Evolutionary conservation across 2,797 vertebrate species (phyloP).

Genomic region (Anas georgica): DNA sequence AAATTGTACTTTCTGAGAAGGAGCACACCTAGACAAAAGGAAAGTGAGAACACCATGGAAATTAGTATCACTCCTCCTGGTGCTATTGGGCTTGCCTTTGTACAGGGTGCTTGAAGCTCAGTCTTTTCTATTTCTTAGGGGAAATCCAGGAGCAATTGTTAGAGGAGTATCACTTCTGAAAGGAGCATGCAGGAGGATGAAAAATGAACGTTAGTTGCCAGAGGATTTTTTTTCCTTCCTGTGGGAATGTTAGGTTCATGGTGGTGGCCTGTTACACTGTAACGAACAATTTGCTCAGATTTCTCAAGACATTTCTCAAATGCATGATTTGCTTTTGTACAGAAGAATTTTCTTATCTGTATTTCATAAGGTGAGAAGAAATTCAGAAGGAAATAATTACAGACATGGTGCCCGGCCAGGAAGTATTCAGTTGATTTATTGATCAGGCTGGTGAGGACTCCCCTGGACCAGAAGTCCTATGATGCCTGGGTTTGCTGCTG

Average conservation of each 20-base stretch:
- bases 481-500: background rate
- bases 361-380: background rate
- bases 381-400: background rate
- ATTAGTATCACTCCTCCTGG: background rate
- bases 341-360: background rate
- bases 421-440: background rate
- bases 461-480: background rate
- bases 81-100: background rate
- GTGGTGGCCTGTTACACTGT: background rate
- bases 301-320: background rate
- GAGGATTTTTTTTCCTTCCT: background rate
- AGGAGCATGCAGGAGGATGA: background rate
- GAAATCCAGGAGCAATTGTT: background rate
- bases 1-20: background rate
- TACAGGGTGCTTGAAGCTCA: background rate
- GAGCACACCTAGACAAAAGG: background rate
- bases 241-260: background rate
- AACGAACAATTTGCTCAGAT: background rate
- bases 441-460: background rate
- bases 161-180: background rate
- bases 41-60: background rate
- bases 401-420: background rate
- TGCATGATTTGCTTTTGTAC: background rate
- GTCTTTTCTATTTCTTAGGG: background rate
- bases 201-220: background rate